A percentile compares a stretch with the other conserved stretches of the same genome.
These are phyloP conservation scores for Spodoptera littoralis DNA, from an alignment of 2,888 invertebrate genomes.

Conservation along the genomic window DNA sequence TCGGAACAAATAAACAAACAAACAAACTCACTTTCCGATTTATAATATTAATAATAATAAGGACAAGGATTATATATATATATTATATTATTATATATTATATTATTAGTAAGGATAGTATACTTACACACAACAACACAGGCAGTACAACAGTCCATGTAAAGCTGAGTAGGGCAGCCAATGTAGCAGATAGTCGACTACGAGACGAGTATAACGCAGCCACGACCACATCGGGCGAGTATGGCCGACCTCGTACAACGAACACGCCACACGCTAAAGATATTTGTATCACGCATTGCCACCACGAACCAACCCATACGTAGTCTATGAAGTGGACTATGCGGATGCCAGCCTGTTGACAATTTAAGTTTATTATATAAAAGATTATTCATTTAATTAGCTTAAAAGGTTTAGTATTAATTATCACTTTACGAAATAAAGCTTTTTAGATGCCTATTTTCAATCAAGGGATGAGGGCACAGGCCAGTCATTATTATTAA, in stretches of 20 bases:
- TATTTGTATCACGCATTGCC: conserved; percentile 94
- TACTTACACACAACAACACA: conserved; percentile 92
- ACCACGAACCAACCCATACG: conserved; percentile 95
- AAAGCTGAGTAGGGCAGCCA: conserved; percentile 93
- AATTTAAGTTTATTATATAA: not conserved
- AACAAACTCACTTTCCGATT: too few species aligned
- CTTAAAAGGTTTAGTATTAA: too few species aligned
- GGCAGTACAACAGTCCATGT: conserved; percentile 96
- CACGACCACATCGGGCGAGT: conserved; percentile 92
- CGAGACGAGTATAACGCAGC: conserved; percentile 82
- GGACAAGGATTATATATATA: too few species aligned
- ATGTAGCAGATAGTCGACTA: conserved; percentile 78
- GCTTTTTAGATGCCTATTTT: too few species aligned
- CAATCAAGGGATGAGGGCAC: too few species aligned
- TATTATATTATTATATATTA: too few species aligned
- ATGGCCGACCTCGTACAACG: conserved; percentile 95
- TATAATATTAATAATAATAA: too few species aligned
- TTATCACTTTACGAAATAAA: too few species aligned
- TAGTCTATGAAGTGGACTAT: conserved; percentile 96
- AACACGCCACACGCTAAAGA: conserved; percentile 94
- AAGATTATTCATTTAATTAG: too few species aligned
- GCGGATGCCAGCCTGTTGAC: conserved; percentile 91
- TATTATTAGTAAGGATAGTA: not conserved
- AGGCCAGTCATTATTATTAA: too few species aligned
- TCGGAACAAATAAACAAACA: too few species aligned